Conservation (phyloP, 1,140 invertebrate genomes). For the Leguminivora glycinivorella region DNA sequence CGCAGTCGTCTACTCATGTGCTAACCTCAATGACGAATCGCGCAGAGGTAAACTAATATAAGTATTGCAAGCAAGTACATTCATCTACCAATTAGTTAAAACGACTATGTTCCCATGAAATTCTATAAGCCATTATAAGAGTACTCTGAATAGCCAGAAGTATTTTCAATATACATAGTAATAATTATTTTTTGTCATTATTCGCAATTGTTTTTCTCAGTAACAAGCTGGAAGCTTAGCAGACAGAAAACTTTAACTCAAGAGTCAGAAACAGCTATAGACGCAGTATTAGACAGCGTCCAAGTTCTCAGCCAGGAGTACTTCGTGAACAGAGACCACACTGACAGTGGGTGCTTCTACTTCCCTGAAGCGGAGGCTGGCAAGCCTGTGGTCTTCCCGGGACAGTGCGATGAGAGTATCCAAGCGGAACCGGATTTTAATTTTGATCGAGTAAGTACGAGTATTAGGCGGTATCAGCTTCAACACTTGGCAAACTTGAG, state of each 20-base stretch:
- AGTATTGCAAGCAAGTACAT: neutral
- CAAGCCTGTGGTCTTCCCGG: constrained; percentile 55
- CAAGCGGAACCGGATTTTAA: constrained; percentile 51
- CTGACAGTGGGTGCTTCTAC: constrained; percentile 57
- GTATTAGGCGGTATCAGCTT: too few species aligned
- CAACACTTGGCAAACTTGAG: too few species aligned
- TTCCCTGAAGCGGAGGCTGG: constrained; percentile 54
- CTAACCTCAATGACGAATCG: constrained; percentile 45
- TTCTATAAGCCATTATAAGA: too few species aligned
- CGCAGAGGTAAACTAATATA: constrained; percentile 46
- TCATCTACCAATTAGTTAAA: too few species aligned
- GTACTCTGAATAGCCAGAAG: too few species aligned
- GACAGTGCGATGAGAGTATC: constrained; percentile 56
- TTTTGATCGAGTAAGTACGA: constrained; percentile 29
- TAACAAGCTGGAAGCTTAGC: constrained; percentile 30
- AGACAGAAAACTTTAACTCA: constrained; percentile 32
- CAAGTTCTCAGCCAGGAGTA: constrained; percentile 52
- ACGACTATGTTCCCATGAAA: too few species aligned
- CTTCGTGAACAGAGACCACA: constrained; percentile 47
- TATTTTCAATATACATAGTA: neutral
- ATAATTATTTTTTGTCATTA: too few species aligned
- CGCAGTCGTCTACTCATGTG: constrained; percentile 62
- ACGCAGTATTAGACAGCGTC: constrained; percentile 41
- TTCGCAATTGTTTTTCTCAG: neutral
- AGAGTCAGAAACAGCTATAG: constrained; percentile 43